A percentile compares a stretch with the other conserved stretches of the same genome.
phyloP scores from a whole-genome alignment of 2,113 vertebrate genomes.

The Pituophis catenifer region DNA sequence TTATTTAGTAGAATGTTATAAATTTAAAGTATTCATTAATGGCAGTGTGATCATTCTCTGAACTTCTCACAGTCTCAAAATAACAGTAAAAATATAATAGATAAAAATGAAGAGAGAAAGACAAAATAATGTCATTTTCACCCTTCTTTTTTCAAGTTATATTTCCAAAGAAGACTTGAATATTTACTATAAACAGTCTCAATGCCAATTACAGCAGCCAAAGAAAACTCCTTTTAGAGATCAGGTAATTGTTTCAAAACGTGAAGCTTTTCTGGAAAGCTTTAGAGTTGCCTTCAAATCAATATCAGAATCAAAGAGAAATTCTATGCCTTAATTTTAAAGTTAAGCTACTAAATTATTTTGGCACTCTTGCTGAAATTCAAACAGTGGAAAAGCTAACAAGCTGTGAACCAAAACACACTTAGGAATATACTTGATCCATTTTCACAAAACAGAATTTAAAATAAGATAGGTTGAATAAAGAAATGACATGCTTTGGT shows the following conservation, averaged over 20 bases:
- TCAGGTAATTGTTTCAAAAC: slow-evolving; percentile 23
- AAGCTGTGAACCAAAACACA: background rate
- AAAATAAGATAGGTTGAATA: background rate
- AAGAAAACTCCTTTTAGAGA: slow-evolving; percentile 20
- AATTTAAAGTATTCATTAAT: background rate
- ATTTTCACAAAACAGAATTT: background rate
- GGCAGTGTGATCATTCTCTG: background rate
- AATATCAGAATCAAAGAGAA: background rate
- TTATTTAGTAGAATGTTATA: background rate
- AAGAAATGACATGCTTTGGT: background rate
- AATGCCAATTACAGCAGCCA: slow-evolving; percentile 10
- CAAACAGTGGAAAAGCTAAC: background rate
- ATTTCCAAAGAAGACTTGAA: slow-evolving; percentile 23
- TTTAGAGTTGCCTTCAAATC: slow-evolving; percentile 5
- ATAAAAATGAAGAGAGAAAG: background rate
- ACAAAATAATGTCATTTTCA: slow-evolving; percentile 4
- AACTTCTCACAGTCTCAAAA: slow-evolving; percentile 9
- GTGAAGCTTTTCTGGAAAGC: slow-evolving; percentile 1
- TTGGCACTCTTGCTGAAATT: background rate
- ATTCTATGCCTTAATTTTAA: background rate
- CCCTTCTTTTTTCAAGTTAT: slow-evolving; percentile 18
- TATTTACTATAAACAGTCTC: background rate
- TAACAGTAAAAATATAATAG: slow-evolving; percentile 2
- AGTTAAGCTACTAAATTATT: slow-evolving; percentile 13
- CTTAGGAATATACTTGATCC: background rate